These are phyloP conservation scores for Chanos chanos DNA, from an alignment of 2,797 vertebrate species.

Conservation along the genomic window DNA sequence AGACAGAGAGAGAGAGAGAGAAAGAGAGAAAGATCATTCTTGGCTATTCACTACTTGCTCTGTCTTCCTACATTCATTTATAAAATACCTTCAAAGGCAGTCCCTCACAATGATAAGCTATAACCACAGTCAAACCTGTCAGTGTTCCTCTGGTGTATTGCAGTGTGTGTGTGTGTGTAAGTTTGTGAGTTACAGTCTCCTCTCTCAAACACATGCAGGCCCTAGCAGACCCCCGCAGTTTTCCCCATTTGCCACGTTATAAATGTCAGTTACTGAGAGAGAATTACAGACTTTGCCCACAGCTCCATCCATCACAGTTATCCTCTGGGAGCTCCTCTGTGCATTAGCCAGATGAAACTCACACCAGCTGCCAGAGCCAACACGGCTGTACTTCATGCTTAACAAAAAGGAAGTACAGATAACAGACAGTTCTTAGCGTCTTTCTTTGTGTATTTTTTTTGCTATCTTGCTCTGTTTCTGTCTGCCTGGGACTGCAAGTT, in stretches of 20 bases:
- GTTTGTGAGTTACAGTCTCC: background rate
- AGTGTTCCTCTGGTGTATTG: background rate
- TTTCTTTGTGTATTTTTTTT: too few species aligned
- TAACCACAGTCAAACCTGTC: background rate
- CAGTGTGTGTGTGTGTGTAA: background rate
- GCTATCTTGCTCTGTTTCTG: too few species aligned
- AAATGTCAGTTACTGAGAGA: slow-evolving; percentile 16
- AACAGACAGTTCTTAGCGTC: too few species aligned
- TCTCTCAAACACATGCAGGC: background rate
- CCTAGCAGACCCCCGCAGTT: slow-evolving; percentile 4
- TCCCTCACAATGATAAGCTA: too few species aligned
- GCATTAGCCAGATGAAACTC: slow-evolving; percentile 27
- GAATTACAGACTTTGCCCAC: background rate
- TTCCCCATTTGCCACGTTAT: background rate
- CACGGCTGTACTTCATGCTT: slow-evolving; percentile 2
- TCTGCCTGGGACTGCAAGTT: too few species aligned
- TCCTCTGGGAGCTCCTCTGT: background rate
- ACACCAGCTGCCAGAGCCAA: slow-evolving; percentile 7
- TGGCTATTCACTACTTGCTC: too few species aligned
- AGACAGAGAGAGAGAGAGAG: background rate
- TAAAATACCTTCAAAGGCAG: too few species aligned
- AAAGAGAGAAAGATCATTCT: background rate
- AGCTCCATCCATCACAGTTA: slow-evolving; percentile 5
- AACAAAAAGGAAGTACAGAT: background rate
- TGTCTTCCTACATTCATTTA: background rate